Conservation (phyloP, 92 coral and sea anemone genomes). For the Epizoanthus illoricatus region DNA sequence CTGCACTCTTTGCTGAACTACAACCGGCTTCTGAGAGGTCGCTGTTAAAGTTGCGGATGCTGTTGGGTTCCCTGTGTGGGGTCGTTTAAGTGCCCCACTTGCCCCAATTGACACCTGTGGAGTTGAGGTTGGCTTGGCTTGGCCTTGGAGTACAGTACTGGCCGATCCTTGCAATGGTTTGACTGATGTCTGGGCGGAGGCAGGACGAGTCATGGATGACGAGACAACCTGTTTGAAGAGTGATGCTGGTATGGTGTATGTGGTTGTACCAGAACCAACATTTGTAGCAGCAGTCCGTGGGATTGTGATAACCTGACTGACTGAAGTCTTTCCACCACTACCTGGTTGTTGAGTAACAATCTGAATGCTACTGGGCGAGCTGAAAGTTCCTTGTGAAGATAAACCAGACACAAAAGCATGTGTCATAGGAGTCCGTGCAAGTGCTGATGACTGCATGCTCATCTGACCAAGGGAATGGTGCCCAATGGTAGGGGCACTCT, state of each 20-base stretch:
- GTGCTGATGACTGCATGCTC: neutral
- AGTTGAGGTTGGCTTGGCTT: neutral
- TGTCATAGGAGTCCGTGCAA: slow-evolving; percentile 17
- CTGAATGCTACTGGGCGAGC: slow-evolving; percentile 35
- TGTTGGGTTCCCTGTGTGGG: neutral
- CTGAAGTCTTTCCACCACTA: slow-evolving; percentile 18
- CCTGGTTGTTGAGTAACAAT: slow-evolving; percentile 29
- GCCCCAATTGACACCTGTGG: neutral
- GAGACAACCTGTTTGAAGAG: slow-evolving; percentile 40
- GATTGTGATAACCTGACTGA: slow-evolving; percentile 28
- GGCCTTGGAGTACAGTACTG: neutral
- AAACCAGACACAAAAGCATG: slow-evolving; percentile 29
- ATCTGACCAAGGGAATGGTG: neutral
- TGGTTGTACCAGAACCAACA: slow-evolving; percentile 39
- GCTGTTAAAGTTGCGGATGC: neutral
- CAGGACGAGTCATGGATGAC: slow-evolving; percentile 30
- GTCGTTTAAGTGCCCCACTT: neutral
- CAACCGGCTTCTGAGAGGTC: slow-evolving; percentile 6
- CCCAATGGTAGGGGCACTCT: neutral
- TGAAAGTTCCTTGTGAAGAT: slow-evolving; percentile 9
- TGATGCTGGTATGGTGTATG: slow-evolving; percentile 36
- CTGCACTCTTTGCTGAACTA: neutral
- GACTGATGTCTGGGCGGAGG: slow-evolving; percentile 20
- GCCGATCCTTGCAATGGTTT: slow-evolving; percentile 1
- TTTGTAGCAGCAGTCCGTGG: slow-evolving; percentile 37